Conservation (phyloP, 2,888 invertebrate genomes). For the Drosophila cracens region DNA sequence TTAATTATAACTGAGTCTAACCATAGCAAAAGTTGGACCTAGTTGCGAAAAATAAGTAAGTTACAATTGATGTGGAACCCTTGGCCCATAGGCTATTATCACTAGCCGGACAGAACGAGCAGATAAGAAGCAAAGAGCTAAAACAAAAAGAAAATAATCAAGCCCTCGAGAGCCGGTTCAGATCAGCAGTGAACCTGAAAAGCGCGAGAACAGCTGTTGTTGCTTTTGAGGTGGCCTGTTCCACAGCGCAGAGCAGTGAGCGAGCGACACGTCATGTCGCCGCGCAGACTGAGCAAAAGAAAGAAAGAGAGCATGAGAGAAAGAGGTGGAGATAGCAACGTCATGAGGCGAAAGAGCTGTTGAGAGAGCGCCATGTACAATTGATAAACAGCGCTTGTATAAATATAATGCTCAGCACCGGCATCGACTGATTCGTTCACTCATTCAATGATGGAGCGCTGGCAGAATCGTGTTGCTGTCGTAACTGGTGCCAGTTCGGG, state of each 20-base stretch:
- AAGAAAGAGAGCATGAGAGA: background rate
- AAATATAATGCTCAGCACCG: slow-evolving; percentile 13
- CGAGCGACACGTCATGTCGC: slow-evolving; percentile 51
- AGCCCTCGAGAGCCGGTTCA: slow-evolving; percentile 15
- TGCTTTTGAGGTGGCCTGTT: slow-evolving; percentile 48
- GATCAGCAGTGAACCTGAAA: slow-evolving; percentile 17
- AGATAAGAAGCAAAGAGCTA: slow-evolving; percentile 40
- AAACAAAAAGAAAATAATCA: slow-evolving; percentile 19
- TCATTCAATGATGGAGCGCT: slow-evolving; percentile 75
- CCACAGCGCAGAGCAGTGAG: slow-evolving; percentile 40
- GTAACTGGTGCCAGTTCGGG: slow-evolving; percentile 89
- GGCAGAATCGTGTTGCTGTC: slow-evolving; percentile 87
- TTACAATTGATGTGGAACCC: background rate
- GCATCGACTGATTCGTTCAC: slow-evolving; percentile 4
- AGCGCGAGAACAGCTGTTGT: slow-evolving; percentile 28
- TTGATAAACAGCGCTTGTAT: slow-evolving; percentile 34
- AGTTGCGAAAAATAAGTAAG: background rate
- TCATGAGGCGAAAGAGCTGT: slow-evolving; percentile 1
- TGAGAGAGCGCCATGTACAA: background rate
- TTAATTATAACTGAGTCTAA: background rate
- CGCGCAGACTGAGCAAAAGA: background rate
- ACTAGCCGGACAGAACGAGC: slow-evolving; percentile 11
- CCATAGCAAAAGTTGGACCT: background rate
- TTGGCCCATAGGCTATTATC: slow-evolving; percentile 11
- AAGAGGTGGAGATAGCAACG: background rate